phyloP scores from a whole-genome alignment of 2,113 vertebrate genomes.

The Taurulus bubalis region DNA sequence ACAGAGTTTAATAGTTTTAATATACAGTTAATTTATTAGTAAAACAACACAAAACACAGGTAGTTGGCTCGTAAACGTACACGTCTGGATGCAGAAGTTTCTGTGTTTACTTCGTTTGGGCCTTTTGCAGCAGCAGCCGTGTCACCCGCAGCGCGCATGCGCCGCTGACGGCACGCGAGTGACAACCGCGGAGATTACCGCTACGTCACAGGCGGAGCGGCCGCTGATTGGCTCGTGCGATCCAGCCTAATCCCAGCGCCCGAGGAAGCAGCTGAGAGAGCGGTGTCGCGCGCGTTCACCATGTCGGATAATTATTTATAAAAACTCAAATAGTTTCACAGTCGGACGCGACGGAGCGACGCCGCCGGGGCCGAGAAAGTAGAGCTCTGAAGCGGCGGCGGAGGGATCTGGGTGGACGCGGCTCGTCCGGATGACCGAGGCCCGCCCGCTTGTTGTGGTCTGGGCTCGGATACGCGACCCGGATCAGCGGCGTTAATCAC shows the following conservation, averaged over 20 bases:
- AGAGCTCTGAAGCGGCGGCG: neutral
- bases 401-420: neutral
- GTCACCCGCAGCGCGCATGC: neutral
- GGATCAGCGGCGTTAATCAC: conserved; percentile 43
- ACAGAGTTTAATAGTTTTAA: neutral
- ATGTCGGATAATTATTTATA: conserved; percentile 64
- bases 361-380: conserved; percentile 9
- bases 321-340: neutral
- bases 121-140: neutral
- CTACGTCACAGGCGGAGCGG: neutral
- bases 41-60: neutral
- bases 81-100: neutral
- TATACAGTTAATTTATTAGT: neutral
- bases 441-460: neutral
- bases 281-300: conserved; percentile 63
- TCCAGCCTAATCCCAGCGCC: conserved; percentile 52
- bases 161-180: neutral
- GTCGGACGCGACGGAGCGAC: conserved; percentile 47
- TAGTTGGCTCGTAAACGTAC: neutral
- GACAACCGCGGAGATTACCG: neutral
- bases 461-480: too few relatives aligned
- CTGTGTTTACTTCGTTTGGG: neutral
- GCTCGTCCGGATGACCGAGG: too few relatives aligned
- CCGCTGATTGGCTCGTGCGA: neutral
- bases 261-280: conserved; percentile 13